Conservation (phyloP, 2,113 vertebrate genomes). For the Hippocampus barbouri region DNA sequence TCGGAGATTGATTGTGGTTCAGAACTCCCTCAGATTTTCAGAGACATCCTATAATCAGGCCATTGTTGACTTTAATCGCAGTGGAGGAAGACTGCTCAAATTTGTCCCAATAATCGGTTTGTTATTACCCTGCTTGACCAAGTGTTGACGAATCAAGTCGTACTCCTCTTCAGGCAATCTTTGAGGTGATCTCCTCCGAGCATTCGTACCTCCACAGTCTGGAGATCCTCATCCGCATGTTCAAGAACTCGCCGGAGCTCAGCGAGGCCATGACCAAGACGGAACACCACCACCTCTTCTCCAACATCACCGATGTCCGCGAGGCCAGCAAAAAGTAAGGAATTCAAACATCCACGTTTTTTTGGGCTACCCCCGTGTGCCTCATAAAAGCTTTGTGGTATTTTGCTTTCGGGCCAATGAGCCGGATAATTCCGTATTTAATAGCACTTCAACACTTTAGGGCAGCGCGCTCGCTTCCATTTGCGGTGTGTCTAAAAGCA, state of each 20-base stretch:
- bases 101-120: no score
- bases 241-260: constrained; percentile 88
- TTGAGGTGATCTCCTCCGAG: constrained; percentile 97
- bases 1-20: no score
- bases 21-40: no score
- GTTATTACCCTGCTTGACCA: no score
- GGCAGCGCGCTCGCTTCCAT: background rate
- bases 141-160: background rate
- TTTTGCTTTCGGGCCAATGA: constrained; percentile 22
- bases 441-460: constrained; percentile 5
- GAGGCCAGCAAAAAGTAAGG: constrained; percentile 93
- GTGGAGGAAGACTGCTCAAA: no score
- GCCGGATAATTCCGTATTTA: constrained; percentile 10
- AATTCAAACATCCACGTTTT: background rate
- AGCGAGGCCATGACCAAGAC: constrained; percentile 92
- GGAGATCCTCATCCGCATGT: constrained; percentile 92
- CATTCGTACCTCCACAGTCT: constrained; percentile 95
- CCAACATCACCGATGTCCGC: constrained; percentile 89
- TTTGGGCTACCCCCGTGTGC: background rate
- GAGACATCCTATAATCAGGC: no score
- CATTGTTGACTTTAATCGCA: no score
- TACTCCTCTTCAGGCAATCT: constrained; percentile 79
- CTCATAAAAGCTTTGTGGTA: constrained; percentile 1
- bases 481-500: constrained; percentile 18
- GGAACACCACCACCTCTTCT: constrained; percentile 95